Evolutionary conservation across 2,888 invertebrate genomes (phyloP).

Genomic region (Halictus quadricinctus): DNA sequence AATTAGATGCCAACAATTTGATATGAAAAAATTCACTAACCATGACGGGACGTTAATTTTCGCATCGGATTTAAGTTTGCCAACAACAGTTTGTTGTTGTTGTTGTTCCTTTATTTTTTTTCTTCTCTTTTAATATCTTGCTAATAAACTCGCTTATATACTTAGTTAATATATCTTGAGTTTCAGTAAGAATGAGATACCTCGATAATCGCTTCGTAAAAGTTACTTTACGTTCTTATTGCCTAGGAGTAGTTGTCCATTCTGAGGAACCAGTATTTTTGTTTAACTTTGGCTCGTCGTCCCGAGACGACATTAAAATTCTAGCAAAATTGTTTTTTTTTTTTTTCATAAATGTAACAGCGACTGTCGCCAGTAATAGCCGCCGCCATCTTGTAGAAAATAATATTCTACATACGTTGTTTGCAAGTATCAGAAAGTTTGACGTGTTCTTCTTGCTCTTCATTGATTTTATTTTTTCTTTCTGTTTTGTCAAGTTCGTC

Average conservation of each 20-base stretch:
- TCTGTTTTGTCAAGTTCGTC: constrained; percentile 30
- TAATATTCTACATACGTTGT: constrained; percentile 47
- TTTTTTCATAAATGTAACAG: constrained; percentile 44
- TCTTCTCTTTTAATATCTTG: constrained; percentile 26
- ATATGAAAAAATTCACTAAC: constrained; percentile 69
- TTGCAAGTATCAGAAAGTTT: constrained; percentile 36
- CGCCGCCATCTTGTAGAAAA: constrained; percentile 51
- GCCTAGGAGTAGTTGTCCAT: constrained; percentile 59
- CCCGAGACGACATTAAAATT: constrained; percentile 49
- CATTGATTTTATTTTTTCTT: background rate
- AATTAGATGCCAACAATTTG: constrained; percentile 61
- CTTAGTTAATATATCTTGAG: constrained; percentile 44
- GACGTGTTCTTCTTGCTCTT: constrained; percentile 15
- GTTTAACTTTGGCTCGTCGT: constrained; percentile 52
- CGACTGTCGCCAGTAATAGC: constrained; percentile 27
- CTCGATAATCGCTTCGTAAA: constrained; percentile 28
- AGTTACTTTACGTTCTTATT: constrained; percentile 60
- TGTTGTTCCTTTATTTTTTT: constrained; percentile 18
- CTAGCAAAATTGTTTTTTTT: constrained; percentile 54
- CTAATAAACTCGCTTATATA: constrained; percentile 55
- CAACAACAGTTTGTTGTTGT: constrained; percentile 47
- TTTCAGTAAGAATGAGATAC: constrained; percentile 47
- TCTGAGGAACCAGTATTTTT: constrained; percentile 58
- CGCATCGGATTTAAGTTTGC: constrained; percentile 56
- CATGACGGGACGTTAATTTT: constrained; percentile 62